These are phyloP conservation scores for Pseudolaguvia tuberculata DNA, from an alignment of 2,113 vertebrate species.

Conservation along the genomic window DNA sequence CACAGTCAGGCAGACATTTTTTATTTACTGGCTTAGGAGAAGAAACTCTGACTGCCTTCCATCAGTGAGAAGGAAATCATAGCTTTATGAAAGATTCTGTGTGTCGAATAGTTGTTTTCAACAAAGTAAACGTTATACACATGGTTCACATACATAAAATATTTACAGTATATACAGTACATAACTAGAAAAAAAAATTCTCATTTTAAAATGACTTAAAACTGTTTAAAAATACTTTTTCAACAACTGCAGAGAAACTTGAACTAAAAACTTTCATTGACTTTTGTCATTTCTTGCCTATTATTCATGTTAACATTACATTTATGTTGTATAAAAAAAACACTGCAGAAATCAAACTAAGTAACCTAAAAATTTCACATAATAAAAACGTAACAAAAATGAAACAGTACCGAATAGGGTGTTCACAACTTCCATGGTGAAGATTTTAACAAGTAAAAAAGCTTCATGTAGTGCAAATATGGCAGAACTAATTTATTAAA, in stretches of 20 bases:
- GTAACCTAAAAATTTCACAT: neutral
- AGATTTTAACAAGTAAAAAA: neutral
- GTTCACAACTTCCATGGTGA: neutral
- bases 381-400: neutral
- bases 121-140: neutral
- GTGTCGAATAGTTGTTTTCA: neutral
- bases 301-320: neutral
- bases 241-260: too few relatives aligned
- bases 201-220: too few relatives aligned
- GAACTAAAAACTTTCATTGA: too few relatives aligned
- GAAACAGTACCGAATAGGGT: neutral
- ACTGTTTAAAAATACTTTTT: too few relatives aligned
- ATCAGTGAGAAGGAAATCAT: slow-evolving; percentile 29
- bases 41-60: slow-evolving; percentile 34
- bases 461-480: slow-evolving; percentile 3
- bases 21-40: neutral
- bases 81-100: neutral
- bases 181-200: neutral
- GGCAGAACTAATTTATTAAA: neutral
- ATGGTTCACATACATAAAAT: neutral
- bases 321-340: neutral
- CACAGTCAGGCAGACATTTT: neutral
- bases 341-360: neutral
- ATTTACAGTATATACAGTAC: neutral
- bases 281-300: neutral